Percentiles rank a stretch among this genome's conserved stretches.
phyloP scores from a whole-genome alignment of 2,113 vertebrate species.

The Grantiella picta region DNA sequence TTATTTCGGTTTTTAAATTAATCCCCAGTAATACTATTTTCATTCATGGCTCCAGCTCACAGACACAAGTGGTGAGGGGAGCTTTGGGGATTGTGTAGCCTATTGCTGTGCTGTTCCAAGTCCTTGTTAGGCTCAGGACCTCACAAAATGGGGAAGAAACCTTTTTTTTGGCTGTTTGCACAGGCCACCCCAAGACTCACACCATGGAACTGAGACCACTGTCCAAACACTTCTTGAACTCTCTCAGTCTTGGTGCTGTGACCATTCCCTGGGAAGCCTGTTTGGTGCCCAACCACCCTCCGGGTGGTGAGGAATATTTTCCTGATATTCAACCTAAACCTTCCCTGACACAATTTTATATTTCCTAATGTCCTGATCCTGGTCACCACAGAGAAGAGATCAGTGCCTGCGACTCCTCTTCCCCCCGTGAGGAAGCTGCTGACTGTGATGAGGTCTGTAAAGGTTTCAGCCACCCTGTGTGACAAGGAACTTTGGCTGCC shows the following conservation, averaged over 20 bases:
- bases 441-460: background rate
- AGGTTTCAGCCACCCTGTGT: background rate
- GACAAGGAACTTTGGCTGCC: background rate
- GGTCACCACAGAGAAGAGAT: no score
- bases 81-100: background rate
- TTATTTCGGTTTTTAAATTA: background rate
- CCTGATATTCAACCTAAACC: background rate
- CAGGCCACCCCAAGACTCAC: background rate
- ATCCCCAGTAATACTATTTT: background rate
- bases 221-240: background rate
- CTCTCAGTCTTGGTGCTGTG: background rate
- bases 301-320: background rate
- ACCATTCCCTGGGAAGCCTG: no score
- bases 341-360: no score
- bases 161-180: background rate
- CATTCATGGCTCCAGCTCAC: background rate
- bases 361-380: no score
- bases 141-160: fast-evolving
- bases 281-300: no score
- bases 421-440: background rate
- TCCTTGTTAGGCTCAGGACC: background rate
- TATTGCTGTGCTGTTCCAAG: background rate
- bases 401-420: no score
- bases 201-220: background rate
- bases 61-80: background rate